Base-by-base conservation (phyloP, 2,797 vertebrate genomes). In the Parotocinclus haroldoi region DNA sequence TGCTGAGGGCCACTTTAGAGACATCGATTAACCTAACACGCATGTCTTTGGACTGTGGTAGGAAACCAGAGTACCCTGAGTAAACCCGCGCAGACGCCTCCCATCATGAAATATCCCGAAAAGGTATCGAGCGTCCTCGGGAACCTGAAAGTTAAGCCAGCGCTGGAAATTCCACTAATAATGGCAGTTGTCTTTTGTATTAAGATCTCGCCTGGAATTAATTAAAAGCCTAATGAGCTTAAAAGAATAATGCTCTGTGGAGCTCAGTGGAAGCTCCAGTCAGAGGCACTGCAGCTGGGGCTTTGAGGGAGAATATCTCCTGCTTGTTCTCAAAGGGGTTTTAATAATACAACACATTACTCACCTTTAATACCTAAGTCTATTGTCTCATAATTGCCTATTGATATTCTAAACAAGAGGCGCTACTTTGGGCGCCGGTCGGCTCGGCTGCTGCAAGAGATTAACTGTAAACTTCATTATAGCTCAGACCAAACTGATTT, bases 401-500 rank as follows among this genome's bases (percentile, higher is more conserved):
- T 68, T 72, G 67, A 72, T 67, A 71, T 71, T 71, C 63, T 65
- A 56, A 71, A 71, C 63, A 56, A 61, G 57, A 66, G 48, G 55
- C 10, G 11, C 61, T 48, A 49, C 63, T 66, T 60, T 56, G 17
- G 51, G 17, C 42, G 60, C 16, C 13, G 37, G 19, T 55, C 44
- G n/a, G 8, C 55, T 56, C 37, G 3, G 39, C 38, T 66, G 58
- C 57, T 56, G 51, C 53, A 36, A 42, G 63, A 72, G 57, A 72
- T 72, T 72, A 72, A 72, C 69, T 72, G 63, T 72, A 72, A 72
- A 72, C 69, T 72, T 66, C 69, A 72, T 72, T 72, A 72, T 72
- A 66, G 48, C 63, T 56, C 63, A 61, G 69, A 72, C 63, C 69
- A 66, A 63, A 66, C 69, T 42, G 69, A 72, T 72, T 72, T 72